Percentiles rank a stretch among this genome's conserved stretches.
Conservation (phyloP, 2,113 vertebrate genomes). For the Cephalopterus ornatus region DNA sequence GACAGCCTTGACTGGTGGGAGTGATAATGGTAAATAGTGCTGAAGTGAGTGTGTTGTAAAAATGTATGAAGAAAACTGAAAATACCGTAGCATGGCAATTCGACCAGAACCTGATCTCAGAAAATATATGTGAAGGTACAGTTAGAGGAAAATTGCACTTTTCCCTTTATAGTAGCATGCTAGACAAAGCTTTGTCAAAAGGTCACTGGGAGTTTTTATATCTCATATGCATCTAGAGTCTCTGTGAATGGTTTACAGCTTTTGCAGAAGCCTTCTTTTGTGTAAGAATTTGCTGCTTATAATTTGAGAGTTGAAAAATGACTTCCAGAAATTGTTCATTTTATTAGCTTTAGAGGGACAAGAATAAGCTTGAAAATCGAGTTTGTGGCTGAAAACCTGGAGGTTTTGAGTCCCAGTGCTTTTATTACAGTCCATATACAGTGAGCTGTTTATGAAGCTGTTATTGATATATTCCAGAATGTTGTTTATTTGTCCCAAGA, state of each 20-base stretch:
- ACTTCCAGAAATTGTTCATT: neutral
- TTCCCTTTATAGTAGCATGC: neutral
- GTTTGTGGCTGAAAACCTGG: neutral
- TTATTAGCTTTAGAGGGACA: neutral
- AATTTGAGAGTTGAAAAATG: neutral
- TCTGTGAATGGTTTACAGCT: neutral
- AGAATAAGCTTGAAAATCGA: neutral
- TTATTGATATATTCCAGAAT: neutral
- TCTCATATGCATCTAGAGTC: neutral
- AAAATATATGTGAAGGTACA: neutral
- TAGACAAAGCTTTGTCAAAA: constrained; percentile 6
- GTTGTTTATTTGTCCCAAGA: constrained; percentile 6
- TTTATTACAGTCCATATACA: neutral
- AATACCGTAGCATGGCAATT: neutral
- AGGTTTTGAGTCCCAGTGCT: neutral
- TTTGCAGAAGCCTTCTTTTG: neutral
- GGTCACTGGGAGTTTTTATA: neutral
- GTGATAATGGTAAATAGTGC: neutral
- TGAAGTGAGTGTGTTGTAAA: neutral
- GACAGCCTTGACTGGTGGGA: constrained; percentile 8
- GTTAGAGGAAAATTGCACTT: neutral
- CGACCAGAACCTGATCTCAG: neutral
- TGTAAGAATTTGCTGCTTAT: neutral
- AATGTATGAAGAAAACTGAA: constrained; percentile 3
- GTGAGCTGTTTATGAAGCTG: neutral